Evolutionary conservation across 1,140 invertebrate species (phyloP).

Genomic region (Drosophila busckii): DNA sequence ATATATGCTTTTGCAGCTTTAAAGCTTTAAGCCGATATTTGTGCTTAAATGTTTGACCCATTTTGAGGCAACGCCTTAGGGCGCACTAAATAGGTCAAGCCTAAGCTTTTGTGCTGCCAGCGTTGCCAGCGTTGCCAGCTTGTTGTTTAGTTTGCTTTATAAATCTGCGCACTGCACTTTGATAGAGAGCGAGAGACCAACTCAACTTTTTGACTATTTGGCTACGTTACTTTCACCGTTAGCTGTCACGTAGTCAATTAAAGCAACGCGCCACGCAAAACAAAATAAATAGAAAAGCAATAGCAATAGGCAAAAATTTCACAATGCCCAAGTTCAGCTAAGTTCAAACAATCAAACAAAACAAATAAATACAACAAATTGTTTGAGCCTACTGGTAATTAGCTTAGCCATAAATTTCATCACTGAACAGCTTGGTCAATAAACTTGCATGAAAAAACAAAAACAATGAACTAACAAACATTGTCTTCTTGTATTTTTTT

Average conservation of each 20-base stretch:
- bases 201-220: background rate
- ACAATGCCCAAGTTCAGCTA: slow-evolving; percentile 13
- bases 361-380: slow-evolving; percentile 34
- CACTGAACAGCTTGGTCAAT: slow-evolving; percentile 36
- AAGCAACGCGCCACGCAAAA: slow-evolving; percentile 37
- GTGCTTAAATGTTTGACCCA: slow-evolving; percentile 30
- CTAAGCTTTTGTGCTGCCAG: background rate
- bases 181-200: too few species aligned
- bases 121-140: slow-evolving; percentile 20
- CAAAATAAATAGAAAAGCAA: slow-evolving; percentile 44
- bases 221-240: slow-evolving; percentile 26
- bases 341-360: slow-evolving; percentile 9
- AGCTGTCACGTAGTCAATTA: slow-evolving; percentile 49
- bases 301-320: slow-evolving; percentile 6
- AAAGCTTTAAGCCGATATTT: too few species aligned
- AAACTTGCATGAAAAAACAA: slow-evolving; percentile 27
- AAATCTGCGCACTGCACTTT: too few species aligned
- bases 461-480: slow-evolving; percentile 17
- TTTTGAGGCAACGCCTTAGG: too few species aligned
- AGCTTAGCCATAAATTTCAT: slow-evolving; percentile 36
- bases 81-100: slow-evolving; percentile 11
- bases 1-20: too few species aligned
- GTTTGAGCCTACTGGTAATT: slow-evolving; percentile 37
- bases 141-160: slow-evolving; percentile 9
- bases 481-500: slow-evolving; percentile 27